Base-by-base conservation (phyloP, 1,140 invertebrate genomes). In the Apis cerana region DNA sequence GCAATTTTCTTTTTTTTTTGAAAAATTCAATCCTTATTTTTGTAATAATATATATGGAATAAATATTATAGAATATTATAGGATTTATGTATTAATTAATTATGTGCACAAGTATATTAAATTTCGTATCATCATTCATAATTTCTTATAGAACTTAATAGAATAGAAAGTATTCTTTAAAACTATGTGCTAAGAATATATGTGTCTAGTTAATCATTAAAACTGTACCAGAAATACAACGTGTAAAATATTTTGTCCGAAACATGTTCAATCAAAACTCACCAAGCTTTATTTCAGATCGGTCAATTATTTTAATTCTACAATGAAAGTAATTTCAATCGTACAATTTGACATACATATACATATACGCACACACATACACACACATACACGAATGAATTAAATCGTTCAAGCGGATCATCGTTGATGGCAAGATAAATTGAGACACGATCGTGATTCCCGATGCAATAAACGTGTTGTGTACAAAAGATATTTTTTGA, bases 401-500 rank as follows among this genome's bases (percentile, higher is more conserved):
- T 75, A 86, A 86, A 80, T 58, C 33, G 58, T 12, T 48, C 21
- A 21, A 23, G 56, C 43, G 56, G 68, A 61, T 76, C 69, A 71
- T 75, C 65, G 67, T 83, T 68, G 77, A 81, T 71, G 50, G 52
- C 70, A 43, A 67, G 72, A 85, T 79, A 61, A 81, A 74, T 65
- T 69, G 77, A 75, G 65, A 61, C 48, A 52, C 61, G 68, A 43
- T 43, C 59, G 78, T 70, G 54, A 52, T 65, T 69, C 27, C 4
- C 27, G 52, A 67, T 19, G 72, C 72, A 74, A 79, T 75, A 79
- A 88, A 82, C 33, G 7, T 1, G 4, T 21, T 15, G 17, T 82
- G 80, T 77, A 58, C 67, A 19, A 21, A 21, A 15, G 59, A 43
- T 58, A 82, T 83, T 83, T 88, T 88, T 70, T 43, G 48, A 80